Percentiles rank a stretch among this genome's conserved stretches.
phyloP scores from a whole-genome alignment of 2,888 invertebrate species.

The Gymnocheta viridis region DNA sequence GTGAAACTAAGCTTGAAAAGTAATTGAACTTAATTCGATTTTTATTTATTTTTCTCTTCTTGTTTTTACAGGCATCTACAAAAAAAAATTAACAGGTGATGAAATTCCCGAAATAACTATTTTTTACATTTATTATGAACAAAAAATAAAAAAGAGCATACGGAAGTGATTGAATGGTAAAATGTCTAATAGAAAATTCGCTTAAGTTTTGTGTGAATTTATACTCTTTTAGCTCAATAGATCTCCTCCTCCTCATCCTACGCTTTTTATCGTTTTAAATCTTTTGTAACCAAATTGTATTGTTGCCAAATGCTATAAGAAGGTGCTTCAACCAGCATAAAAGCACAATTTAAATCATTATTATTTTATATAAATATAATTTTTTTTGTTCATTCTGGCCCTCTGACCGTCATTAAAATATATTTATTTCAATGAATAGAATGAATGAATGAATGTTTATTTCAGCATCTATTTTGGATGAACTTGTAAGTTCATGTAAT shows the following conservation, averaged over 20 bases:
- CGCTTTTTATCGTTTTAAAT: slow-evolving; percentile 19
- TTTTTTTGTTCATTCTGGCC: slow-evolving; percentile 27
- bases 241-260: neutral
- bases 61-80: neutral
- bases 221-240: slow-evolving; percentile 39
- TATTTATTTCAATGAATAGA: slow-evolving; percentile 76
- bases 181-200: slow-evolving; percentile 11
- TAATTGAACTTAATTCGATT: slow-evolving; percentile 74
- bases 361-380: slow-evolving; percentile 19
- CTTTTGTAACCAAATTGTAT: slow-evolving; percentile 44
- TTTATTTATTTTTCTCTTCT: slow-evolving; percentile 25
- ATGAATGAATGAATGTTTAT: slow-evolving; percentile 62
- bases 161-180: slow-evolving; percentile 2
- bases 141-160: slow-evolving; percentile 7
- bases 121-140: slow-evolving; percentile 1
- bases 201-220: slow-evolving; percentile 31
- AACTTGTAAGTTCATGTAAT: slow-evolving; percentile 12
- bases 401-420: slow-evolving; percentile 79
- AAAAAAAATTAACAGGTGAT: slow-evolving; percentile 53
- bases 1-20: slow-evolving; percentile 65
- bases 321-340: slow-evolving; percentile 56
- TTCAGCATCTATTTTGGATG: slow-evolving; percentile 38
- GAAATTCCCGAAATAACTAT: slow-evolving; percentile 62
- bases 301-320: neutral
- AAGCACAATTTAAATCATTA: slow-evolving; percentile 53